Evolutionary conservation across 2,113 vertebrate genomes (phyloP).

Genomic region (Leptobrachium leishanense): DNA sequence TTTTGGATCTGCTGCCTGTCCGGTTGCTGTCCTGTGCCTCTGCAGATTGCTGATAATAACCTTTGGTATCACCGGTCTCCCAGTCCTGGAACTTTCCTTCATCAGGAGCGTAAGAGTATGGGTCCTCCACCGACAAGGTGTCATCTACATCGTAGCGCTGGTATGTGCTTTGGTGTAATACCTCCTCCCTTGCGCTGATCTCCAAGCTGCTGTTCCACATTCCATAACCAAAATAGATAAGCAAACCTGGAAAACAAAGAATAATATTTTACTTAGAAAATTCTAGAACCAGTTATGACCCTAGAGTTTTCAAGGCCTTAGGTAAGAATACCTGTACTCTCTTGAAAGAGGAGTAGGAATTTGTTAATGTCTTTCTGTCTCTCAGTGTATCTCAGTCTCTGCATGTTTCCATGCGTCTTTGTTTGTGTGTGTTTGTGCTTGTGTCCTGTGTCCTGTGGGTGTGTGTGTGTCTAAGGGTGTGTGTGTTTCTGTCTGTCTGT

Average conservation of each 20-base stretch:
- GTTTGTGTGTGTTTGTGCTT: no score
- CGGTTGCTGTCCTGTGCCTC: conserved; percentile 68
- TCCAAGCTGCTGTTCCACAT: conserved; percentile 97
- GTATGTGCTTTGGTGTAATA: conserved; percentile 89
- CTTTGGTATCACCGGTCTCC: conserved; percentile 68
- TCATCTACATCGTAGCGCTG: conserved; percentile 90
- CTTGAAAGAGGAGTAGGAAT: no score
- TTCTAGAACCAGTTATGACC: background rate
- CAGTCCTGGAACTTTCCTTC: conserved; percentile 76
- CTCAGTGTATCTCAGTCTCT: no score
- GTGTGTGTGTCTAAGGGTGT: no score
- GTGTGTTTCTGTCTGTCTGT: no score
- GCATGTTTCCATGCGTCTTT: no score
- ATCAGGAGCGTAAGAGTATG: conserved; percentile 69
- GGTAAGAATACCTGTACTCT: no score
- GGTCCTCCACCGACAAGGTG: conserved; percentile 75
- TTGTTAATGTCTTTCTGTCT: no score
- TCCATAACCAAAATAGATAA: conserved; percentile 93
- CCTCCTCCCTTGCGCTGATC: conserved; percentile 81
- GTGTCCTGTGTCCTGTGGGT: no score
- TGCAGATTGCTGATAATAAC: conserved; percentile 76
- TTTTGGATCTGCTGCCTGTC: conserved; percentile 78
- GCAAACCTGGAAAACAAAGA: conserved; percentile 69
- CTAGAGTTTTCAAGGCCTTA: no score
- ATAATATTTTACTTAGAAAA: background rate